Base-by-base conservation (phyloP, 2,797 vertebrate species). In the Sebastes ruberrimus region DNA sequence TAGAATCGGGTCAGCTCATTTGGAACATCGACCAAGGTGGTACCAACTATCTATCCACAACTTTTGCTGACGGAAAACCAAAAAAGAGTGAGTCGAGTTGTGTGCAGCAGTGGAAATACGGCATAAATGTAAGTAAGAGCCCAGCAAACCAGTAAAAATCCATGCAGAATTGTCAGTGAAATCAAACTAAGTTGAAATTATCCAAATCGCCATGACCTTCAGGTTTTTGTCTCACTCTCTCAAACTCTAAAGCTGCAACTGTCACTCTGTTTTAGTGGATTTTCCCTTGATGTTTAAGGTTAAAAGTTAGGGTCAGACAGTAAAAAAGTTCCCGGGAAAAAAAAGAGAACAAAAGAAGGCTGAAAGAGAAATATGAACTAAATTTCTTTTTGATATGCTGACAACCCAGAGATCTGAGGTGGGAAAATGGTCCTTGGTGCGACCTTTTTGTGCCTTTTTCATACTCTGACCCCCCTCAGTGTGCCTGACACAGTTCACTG, bases 401-500 rank as follows among this genome's bases (percentile, higher is more conserved):
- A 86, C 72, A 71, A 72, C 33, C 32, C 20, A 46, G 63, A 76
- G 55, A 71, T 81, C 55, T 80, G 68, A 80, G 70, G 63, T 46
- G 69, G 22, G 1, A 56, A 71, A 75, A 53, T 59, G 30, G 72
- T 74, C 65, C 55, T 78, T 35, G 61, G 33, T 53, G 10, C 3
- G 72, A 86, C 72, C 67, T 82, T 77, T 78, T 7, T 30, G 55
- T 66, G 79, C 64, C 46, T 42, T 10, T 79, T 57, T 78, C 55
- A 57, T 62, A 75, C 69, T 69, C 61, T 77, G 46, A 80, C 64
- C 78, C 74, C 56, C 78, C 73, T 60, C 71, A 14, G 55, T 32
- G 78, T 74, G 81, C 42, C 65, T 69, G 87, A 79, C 82, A 86
- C 80, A 71, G 71, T 87, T 86, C 83, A 80, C 53, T 88, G 81